Evolutionary conservation across 2,888 invertebrate genomes (phyloP).

Genomic region (Lepas anatifera): DNA sequence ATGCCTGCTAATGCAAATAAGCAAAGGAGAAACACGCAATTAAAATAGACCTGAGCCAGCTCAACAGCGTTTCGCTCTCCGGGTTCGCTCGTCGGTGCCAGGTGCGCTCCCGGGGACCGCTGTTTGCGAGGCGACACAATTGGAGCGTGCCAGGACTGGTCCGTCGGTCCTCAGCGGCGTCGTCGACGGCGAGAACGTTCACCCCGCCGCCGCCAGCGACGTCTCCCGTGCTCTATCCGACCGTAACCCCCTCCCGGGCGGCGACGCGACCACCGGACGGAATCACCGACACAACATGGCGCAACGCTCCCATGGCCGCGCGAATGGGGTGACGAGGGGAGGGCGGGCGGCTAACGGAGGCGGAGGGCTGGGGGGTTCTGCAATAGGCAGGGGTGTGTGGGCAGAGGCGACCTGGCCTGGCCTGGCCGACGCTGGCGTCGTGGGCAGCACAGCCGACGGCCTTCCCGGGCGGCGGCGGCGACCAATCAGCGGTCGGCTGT

Average conservation of each 20-base stretch:
- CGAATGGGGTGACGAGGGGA: too few relatives aligned
- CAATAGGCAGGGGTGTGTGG: constrained; percentile 10
- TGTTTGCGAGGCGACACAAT: too few relatives aligned
- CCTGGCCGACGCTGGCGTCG: background rate
- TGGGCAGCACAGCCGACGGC: background rate
- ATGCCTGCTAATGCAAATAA: too few relatives aligned
- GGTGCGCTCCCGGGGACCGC: too few relatives aligned
- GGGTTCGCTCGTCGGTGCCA: background rate
- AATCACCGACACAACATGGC: background rate
- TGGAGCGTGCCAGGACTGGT: too few relatives aligned
- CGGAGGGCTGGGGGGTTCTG: background rate
- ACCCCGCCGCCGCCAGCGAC: too few relatives aligned
- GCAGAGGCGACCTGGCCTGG: too few relatives aligned
- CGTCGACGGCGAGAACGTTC: background rate
- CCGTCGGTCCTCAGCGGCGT: too few relatives aligned
- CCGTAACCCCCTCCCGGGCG: background rate
- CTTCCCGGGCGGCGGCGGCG: background rate
- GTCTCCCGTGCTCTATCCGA: background rate
- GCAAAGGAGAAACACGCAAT: too few relatives aligned
- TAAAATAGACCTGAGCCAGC: too few relatives aligned
- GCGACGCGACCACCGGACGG: background rate
- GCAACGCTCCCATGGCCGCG: background rate
- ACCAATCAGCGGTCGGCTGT: background rate
- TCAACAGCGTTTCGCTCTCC: too few relatives aligned
- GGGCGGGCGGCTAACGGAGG: too few relatives aligned